Evolutionary conservation across 1,140 invertebrate species (phyloP).

Genomic region (Carposina sasakii): DNA sequence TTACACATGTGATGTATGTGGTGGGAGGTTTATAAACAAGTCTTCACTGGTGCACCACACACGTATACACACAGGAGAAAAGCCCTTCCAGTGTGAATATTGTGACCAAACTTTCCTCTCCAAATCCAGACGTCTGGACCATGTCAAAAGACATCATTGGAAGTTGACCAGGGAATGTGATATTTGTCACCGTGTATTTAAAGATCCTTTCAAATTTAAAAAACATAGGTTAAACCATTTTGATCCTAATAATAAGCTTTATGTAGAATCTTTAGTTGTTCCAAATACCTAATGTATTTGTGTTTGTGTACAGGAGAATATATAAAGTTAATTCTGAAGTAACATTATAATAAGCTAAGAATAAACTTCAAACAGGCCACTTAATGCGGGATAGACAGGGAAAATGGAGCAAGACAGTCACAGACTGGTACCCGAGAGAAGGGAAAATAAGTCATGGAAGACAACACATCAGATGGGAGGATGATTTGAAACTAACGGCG

Average conservation of each 20-base stretch:
- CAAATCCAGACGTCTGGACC: constrained; percentile 18
- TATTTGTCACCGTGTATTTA: constrained; percentile 1
- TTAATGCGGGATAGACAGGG: too few species aligned
- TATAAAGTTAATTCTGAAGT: too few species aligned
- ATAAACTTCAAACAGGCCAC: too few species aligned
- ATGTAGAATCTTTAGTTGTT: constrained; percentile 1
- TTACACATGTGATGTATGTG: constrained; percentile 22
- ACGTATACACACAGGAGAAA: constrained; percentile 28
- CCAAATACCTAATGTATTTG: not conserved
- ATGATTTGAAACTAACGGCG: too few species aligned
- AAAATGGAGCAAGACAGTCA: too few species aligned
- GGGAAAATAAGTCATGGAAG: too few species aligned
- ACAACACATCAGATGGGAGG: too few species aligned
- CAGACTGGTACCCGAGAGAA: too few species aligned
- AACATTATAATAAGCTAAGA: too few species aligned
- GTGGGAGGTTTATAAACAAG: constrained; percentile 26
- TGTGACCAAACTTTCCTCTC: constrained; percentile 27
- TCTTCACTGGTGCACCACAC: constrained; percentile 23
- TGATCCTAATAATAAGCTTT: constrained; percentile 19
- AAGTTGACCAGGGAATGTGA: constrained; percentile 1
- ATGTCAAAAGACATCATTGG: constrained; percentile 14
- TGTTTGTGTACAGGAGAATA: not conserved
- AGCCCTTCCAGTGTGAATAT: constrained; percentile 24
- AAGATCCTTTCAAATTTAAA: not conserved
- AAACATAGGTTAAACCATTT: constrained; percentile 23